phyloP scores from a whole-genome alignment of 2,113 vertebrate genomes.

The Cynopterus brachyotis region DNA sequence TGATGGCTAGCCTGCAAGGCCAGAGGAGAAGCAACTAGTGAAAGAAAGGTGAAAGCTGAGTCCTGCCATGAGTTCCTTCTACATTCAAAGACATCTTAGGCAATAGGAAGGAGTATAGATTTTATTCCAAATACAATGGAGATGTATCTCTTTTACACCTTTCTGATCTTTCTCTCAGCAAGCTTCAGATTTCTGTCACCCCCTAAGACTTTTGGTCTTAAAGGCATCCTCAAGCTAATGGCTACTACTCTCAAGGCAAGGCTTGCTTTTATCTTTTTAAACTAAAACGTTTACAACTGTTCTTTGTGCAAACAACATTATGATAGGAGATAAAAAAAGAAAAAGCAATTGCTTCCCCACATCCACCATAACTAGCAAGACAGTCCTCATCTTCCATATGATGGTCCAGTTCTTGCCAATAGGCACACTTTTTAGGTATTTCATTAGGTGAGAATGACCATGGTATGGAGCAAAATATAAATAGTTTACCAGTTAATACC shows the following conservation, averaged over 20 bases:
- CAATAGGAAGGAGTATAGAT: neutral
- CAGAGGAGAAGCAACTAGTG: no score
- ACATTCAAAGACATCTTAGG: no score
- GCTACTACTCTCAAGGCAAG: neutral
- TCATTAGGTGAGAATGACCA: neutral
- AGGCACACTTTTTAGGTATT: neutral
- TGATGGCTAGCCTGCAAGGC: neutral
- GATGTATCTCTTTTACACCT: neutral
- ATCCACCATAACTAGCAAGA: neutral
- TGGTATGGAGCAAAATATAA: neutral
- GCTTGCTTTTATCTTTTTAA: neutral
- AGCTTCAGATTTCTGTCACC: neutral
- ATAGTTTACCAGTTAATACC: neutral
- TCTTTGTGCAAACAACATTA: neutral
- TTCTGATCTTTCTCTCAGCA: neutral
- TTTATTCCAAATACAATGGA: neutral
- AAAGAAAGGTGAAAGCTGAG: neutral
- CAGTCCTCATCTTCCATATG: neutral
- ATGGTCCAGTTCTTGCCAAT: neutral
- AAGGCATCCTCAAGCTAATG: neutral
- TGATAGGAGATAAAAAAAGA: neutral
- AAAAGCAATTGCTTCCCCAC: neutral
- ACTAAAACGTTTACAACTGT: neutral
- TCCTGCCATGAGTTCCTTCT: neutral
- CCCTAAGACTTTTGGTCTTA: neutral